phyloP scores from a whole-genome alignment of 2,113 vertebrate species.

The Oryctolagus cuniculus region mOryCun1.1 NC_091447.1:31819001-31819500 shows the following conservation, averaged over 20 bases:
- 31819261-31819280: background rate
- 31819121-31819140: background rate
- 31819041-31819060: background rate
- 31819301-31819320: background rate
- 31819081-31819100: background rate
- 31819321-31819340: background rate
- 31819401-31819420: background rate
- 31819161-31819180: background rate
- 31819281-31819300: background rate
- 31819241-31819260: background rate
- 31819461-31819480: background rate
- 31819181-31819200: background rate
- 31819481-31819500: background rate
- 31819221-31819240: too few species aligned
- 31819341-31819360: background rate
- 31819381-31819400: background rate
- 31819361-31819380: background rate
- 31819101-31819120: background rate
- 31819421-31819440: background rate
- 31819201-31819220: background rate
- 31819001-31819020: background rate
- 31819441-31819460: background rate
- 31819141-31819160: background rate
- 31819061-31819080: background rate
- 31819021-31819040: background rate